phyloP scores from a whole-genome alignment of 2,797 vertebrate genomes.

The Rhinogobio ventralis region DNA sequence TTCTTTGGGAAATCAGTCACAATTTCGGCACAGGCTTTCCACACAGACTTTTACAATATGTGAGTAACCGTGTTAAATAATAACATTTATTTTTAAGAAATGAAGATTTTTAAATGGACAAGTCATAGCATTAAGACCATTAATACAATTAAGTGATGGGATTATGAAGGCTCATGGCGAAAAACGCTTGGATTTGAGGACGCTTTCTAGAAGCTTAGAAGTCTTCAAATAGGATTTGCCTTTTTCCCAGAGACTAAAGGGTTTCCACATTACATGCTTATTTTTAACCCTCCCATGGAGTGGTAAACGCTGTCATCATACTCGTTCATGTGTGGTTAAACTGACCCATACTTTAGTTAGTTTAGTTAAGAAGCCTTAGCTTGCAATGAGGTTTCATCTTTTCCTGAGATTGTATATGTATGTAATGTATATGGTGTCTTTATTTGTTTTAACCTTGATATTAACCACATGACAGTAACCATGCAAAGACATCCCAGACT shows the following conservation, averaged over 20 bases:
- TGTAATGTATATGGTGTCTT: not conserved
- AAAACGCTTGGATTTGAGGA: not conserved
- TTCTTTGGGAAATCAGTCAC: no score
- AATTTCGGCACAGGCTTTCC: no score
- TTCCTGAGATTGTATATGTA: not conserved
- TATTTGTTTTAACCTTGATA: not conserved
- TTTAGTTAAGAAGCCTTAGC: slow-evolving; percentile 30
- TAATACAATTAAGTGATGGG: not conserved
- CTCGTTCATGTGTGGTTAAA: slow-evolving; percentile 28
- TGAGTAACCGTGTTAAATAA: no score
- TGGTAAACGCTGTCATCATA: slow-evolving; percentile 26
- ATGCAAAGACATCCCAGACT: not conserved
- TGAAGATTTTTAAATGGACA: no score
- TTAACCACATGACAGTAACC: not conserved
- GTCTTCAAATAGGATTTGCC: slow-evolving; percentile 43
- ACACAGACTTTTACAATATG: no score
- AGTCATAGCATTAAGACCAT: not conserved
- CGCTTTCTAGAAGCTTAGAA: slow-evolving; percentile 25
- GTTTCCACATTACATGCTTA: slow-evolving; percentile 44
- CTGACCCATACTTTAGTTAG: slow-evolving; percentile 5
- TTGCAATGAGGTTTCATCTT: slow-evolving; percentile 16
- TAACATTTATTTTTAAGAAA: no score
- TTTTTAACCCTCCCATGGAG: slow-evolving; percentile 45
- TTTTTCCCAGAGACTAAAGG: slow-evolving; percentile 50
- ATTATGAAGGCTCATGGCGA: not conserved